Base-by-base conservation (phyloP, 2,888 invertebrate genomes). In the Diogma glabrata region DNA sequence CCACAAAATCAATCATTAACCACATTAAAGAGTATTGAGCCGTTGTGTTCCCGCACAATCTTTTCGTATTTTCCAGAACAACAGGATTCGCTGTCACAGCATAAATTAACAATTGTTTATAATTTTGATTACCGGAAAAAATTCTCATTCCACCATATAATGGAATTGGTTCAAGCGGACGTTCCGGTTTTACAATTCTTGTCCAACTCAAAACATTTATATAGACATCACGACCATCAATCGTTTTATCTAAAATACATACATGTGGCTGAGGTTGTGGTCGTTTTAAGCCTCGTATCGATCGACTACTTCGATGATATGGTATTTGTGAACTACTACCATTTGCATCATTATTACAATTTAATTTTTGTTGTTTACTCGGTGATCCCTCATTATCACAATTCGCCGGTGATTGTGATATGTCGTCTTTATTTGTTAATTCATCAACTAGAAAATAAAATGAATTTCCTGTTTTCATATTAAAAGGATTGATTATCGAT, bases 81-180 rank as follows among this genome's bases (percentile, higher is more conserved):
- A 82, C 81, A 2, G 84, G 82, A 66, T 83, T 81, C 1, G 80
- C 82, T 79, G 84, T 82, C 3, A 84, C 83, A 16, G 83, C 84
- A 66, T 81, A 84, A 7, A 83, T 80, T 30, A 78, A 69, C 1
- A 79, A 74, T 12, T 80, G 14, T 24, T 14, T 19, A 22, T 22
- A 38, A 8, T 20, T 40, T 30, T 20, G 16, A 26, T 20, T 23
- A 16, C 17, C 17, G 26, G 16, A 22, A 60, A 61, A 60, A 62
- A 80, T 79, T 67, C 79, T 77, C 81, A 84, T 84, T 54, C 84
- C 84, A 36, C 84, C 84, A 61, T 81, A 83, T 33, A 84, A 67
- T 4, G 82, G 82, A 62, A 83, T 78, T 8, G 80, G 81, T 63
- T 81, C 78, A 49, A 77, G 76, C 56, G 78, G 76, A 60, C 77